A percentile compares a stretch with the other conserved stretches of the same genome.
Evolutionary conservation across 64 coral and sea anemone genomes (phyloP).

Genomic region (Trachythela sp.): DNA sequence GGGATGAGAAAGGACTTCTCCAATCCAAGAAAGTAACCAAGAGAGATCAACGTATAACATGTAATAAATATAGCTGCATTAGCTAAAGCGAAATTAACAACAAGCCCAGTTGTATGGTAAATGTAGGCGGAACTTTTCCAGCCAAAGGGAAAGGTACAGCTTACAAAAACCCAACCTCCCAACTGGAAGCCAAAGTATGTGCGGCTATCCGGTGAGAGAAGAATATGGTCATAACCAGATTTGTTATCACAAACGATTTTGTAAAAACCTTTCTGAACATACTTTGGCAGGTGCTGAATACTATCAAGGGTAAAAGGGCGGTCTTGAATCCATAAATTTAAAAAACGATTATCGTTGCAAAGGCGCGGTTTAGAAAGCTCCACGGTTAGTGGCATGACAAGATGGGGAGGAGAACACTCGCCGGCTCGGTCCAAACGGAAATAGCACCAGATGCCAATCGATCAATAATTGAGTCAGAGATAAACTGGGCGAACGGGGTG

Average conservation of each 20-base stretch:
- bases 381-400: constrained; percentile 35
- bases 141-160: constrained; percentile 1
- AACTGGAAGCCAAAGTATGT: constrained; percentile 27
- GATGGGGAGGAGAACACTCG: constrained; percentile 7
- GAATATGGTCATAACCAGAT: constrained; percentile 30
- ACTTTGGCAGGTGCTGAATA: not conserved
- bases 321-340: constrained; percentile 37
- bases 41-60: not conserved
- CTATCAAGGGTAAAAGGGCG: constrained; percentile 24
- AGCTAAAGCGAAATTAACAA: not conserved
- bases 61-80: constrained; percentile 15
- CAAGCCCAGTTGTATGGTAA: constrained; percentile 33
- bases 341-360: constrained; percentile 11
- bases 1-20: not conserved
- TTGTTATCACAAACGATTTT: constrained; percentile 15
- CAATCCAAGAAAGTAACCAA: not conserved
- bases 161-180: constrained; percentile 36
- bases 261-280: not conserved
- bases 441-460: constrained; percentile 27
- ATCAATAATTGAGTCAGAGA: constrained; percentile 29
- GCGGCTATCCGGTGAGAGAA: no score
- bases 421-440: constrained; percentile 41
- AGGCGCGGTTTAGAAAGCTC: no score
- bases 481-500: constrained; percentile 26
- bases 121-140: constrained; percentile 20